These are phyloP conservation scores for Eretmodus cyanostictus DNA, from an alignment of 2,113 vertebrate species.

Conservation along the genomic window DNA sequence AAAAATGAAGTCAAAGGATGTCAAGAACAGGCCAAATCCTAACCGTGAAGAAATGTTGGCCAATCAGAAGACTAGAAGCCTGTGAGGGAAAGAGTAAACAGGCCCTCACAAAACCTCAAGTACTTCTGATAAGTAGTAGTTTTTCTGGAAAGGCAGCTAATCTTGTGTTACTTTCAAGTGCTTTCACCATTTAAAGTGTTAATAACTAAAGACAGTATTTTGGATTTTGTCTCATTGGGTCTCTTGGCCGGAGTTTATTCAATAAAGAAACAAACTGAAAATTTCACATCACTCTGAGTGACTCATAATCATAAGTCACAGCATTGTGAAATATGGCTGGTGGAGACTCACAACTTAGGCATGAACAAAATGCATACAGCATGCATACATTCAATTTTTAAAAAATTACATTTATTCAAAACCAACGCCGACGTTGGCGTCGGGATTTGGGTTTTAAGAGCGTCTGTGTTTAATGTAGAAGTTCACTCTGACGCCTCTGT, in stretches of 20 bases:
- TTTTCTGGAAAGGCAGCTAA: not conserved
- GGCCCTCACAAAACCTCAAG: rapidly evolving
- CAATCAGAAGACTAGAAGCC: not conserved
- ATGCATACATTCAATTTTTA: rapidly evolving
- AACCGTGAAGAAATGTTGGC: not conserved
- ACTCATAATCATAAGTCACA: rapidly evolving
- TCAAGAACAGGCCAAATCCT: rapidly evolving
- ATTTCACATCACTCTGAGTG: not conserved
- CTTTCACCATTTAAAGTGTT: not conserved
- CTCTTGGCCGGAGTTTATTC: not conserved
- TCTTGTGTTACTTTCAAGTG: not conserved
- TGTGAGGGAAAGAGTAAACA: not conserved
- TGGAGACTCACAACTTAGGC: rapidly evolving
- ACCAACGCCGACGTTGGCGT: rapidly evolving
- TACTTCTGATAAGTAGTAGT: not conserved
- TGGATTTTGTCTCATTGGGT: not conserved
- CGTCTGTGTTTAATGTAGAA: not conserved
- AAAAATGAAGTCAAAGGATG: not conserved
- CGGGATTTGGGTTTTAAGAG: not conserved
- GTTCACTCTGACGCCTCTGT: not conserved
- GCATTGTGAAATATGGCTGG: not conserved
- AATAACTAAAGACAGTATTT: not conserved
- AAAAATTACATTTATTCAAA: not conserved
- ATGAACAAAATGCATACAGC: rapidly evolving
- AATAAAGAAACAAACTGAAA: not conserved